Evolutionary conservation across 2,888 invertebrate species (phyloP).

Genomic region (Ormyrus labotus): DNA sequence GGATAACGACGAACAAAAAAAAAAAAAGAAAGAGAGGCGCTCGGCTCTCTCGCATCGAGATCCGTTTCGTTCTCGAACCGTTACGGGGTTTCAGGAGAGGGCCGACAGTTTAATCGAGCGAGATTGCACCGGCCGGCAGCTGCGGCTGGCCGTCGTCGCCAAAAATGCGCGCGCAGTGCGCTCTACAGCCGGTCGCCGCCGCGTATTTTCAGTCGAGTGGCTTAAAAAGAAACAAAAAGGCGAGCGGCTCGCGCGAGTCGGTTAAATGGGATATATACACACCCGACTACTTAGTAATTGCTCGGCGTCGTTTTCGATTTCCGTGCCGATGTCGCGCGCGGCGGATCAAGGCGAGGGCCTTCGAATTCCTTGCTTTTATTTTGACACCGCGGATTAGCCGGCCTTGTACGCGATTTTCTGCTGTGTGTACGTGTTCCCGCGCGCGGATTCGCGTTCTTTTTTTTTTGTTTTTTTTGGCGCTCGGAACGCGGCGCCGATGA

Average conservation of each 20-base stretch:
- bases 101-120: slow-evolving; percentile 32
- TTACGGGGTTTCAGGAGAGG: slow-evolving; percentile 7
- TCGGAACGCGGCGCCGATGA: neutral
- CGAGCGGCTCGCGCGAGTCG: neutral
- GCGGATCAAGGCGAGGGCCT: no score
- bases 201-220: neutral
- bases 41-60: neutral
- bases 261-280: slow-evolving; percentile 19
- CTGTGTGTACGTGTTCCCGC: neutral
- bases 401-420: neutral
- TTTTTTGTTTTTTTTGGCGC: no score
- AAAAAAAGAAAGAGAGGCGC: neutral
- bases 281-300: slow-evolving; percentile 15
- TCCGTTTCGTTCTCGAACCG: slow-evolving; percentile 13
- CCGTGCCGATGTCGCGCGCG: neutral
- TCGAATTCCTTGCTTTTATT: neutral
- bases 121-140: slow-evolving; percentile 7
- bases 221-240: neutral
- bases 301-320: slow-evolving; percentile 28
- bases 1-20: no score
- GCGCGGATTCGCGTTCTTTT: neutral
- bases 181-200: neutral
- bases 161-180: no score
- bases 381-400: neutral
- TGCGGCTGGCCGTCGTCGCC: neutral